Conservation (phyloP, 2,797 vertebrate genomes). For the Poecile montanus region DNA sequence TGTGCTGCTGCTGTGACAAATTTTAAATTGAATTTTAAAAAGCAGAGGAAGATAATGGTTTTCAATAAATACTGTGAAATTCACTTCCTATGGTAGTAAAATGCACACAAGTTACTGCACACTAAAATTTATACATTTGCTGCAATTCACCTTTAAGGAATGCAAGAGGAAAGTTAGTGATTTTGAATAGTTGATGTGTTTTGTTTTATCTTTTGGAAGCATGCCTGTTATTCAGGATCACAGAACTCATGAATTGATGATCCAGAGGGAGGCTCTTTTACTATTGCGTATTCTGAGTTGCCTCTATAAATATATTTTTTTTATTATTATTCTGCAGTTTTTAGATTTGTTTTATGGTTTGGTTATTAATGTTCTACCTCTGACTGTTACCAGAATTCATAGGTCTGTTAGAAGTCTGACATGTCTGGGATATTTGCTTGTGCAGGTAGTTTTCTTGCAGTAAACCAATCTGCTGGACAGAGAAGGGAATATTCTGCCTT, state of each 20-base stretch:
- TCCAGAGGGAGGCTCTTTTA: slow-evolving; percentile 25
- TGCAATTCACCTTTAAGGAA: slow-evolving; percentile 13
- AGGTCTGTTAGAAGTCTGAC: slow-evolving; percentile 50
- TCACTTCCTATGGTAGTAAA: slow-evolving; percentile 32
- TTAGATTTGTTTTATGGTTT: slow-evolving; percentile 61
- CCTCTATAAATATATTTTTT: slow-evolving; percentile 61
- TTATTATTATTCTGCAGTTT: slow-evolving; percentile 54
- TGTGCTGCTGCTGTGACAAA: background rate
- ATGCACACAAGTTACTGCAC: background rate
- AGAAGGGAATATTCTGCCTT: background rate
- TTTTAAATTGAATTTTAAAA: slow-evolving; percentile 53
- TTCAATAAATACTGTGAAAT: background rate
- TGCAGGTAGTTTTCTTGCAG: slow-evolving; percentile 11
- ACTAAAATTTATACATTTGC: background rate
- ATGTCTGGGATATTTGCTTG: slow-evolving; percentile 40
- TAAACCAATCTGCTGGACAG: slow-evolving; percentile 50
- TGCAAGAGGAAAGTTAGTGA: background rate
- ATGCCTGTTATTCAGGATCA: background rate
- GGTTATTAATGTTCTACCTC: slow-evolving; percentile 51
- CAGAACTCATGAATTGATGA: slow-evolving; percentile 1
- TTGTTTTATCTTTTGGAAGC: slow-evolving; percentile 24
- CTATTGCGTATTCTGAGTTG: background rate
- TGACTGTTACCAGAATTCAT: slow-evolving; percentile 48
- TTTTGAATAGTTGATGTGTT: background rate
- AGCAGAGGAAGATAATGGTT: background rate